phyloP scores from a whole-genome alignment of 2,888 invertebrate genomes.

The Deilephila elpenor region DNA sequence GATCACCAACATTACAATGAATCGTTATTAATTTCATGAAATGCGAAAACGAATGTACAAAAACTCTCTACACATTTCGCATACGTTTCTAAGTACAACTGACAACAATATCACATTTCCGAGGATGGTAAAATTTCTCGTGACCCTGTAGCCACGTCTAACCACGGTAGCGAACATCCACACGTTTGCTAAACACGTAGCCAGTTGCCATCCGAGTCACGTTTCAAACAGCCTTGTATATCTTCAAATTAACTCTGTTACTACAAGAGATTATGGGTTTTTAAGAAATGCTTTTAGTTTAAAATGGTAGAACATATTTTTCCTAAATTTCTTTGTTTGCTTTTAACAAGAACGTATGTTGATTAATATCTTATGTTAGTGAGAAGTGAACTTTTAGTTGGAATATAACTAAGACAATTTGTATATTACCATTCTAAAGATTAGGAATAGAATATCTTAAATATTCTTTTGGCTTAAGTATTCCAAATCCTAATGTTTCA shows the following conservation, averaged over 20 bases:
- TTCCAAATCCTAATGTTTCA: no score
- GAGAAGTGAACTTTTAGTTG: background rate
- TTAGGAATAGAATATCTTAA: no score
- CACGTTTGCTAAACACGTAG: slow-evolving; percentile 39
- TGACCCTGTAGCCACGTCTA: slow-evolving; percentile 42
- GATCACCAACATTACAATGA: no score
- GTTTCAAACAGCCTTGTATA: slow-evolving; percentile 41
- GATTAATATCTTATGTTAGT: background rate
- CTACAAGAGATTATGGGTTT: slow-evolving; percentile 13
- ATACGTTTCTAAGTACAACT: background rate
- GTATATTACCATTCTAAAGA: no score
- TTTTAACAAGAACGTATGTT: no score
- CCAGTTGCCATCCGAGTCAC: slow-evolving; percentile 48
- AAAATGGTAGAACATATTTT: background rate
- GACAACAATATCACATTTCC: slow-evolving; percentile 27
- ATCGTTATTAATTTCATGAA: background rate
- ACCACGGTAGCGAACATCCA: slow-evolving; percentile 44
- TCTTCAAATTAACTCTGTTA: slow-evolving; percentile 40
- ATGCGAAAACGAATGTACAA: background rate
- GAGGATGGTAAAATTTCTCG: slow-evolving; percentile 39
- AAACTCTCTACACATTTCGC: background rate
- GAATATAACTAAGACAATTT: no score
- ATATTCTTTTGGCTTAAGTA: no score
- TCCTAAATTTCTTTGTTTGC: background rate
- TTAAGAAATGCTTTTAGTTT: background rate